A percentile compares a stretch with the other conserved stretches of the same genome.
These are phyloP conservation scores for Bellardia pandia DNA, from an alignment of 2,888 invertebrate genomes.

Conservation along the genomic window DNA sequence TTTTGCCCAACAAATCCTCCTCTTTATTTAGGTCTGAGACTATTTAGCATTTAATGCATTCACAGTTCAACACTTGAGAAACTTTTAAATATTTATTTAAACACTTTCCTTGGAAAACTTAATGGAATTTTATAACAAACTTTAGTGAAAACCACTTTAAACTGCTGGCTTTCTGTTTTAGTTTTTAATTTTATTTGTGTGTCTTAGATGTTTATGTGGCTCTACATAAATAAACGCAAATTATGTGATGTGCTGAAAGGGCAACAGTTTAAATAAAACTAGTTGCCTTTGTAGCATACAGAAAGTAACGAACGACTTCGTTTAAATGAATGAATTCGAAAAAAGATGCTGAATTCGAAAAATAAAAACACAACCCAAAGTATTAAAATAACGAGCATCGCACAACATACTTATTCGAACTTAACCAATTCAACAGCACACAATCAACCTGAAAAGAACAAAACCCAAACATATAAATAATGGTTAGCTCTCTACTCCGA, in stretches of 20 bases:
- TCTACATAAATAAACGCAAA: conserved; percentile 17
- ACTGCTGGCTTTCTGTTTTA: conserved; percentile 3
- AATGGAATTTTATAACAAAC: conserved; percentile 36
- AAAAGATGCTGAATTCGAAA: conserved; percentile 71
- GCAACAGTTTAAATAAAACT: conserved; percentile 77
- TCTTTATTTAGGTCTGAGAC: conserved; percentile 24
- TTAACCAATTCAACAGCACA: neutral
- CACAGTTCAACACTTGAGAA: conserved; percentile 35
- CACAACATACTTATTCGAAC: conserved; percentile 43
- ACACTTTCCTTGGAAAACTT: conserved; percentile 27
- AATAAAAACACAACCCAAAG: conserved; percentile 53
- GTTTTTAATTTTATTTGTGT: neutral
- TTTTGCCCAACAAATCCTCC: conserved; percentile 41
- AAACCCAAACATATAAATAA: conserved; percentile 3
- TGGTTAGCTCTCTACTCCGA: conserved; percentile 66
- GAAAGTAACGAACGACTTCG: conserved; percentile 63
- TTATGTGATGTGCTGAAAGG: conserved; percentile 72
- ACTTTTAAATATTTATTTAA: conserved; percentile 34
- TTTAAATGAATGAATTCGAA: conserved; percentile 68
- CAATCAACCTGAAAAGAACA: neutral
- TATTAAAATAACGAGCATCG: conserved; percentile 46
- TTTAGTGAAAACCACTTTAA: conserved; percentile 27
- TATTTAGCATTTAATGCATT: conserved; percentile 4
- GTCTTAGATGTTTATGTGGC: neutral
- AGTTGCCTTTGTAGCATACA: conserved; percentile 75